Conservation (phyloP, 2,888 invertebrate species). For the Drosophila putrida region DNA sequence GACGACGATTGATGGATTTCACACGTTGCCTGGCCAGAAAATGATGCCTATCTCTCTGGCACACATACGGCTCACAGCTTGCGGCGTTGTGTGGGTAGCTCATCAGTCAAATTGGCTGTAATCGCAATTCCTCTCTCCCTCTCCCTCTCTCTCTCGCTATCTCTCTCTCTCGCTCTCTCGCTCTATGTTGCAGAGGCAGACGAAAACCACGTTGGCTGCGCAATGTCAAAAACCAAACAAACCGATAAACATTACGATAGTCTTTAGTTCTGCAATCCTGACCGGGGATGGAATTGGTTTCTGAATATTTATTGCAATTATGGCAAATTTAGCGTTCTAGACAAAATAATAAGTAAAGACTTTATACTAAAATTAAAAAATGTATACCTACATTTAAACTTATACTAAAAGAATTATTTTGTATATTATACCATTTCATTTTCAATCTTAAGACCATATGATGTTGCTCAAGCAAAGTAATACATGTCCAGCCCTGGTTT, state of each 20-base stretch:
- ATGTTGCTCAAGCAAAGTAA: neutral
- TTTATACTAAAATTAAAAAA: too few relatives aligned
- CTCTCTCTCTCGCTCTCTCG: conserved; percentile 16
- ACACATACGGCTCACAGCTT: conserved; percentile 44
- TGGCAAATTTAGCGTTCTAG: neutral
- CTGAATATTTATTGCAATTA: neutral
- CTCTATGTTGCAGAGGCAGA: conserved; percentile 5
- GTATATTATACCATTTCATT: too few relatives aligned
- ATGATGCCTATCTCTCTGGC: conserved; percentile 71
- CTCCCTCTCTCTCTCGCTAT: conserved; percentile 5
- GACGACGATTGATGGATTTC: conserved; percentile 81
- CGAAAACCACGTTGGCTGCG: conserved; percentile 3
- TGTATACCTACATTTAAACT: too few relatives aligned
- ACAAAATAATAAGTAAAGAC: too few relatives aligned
- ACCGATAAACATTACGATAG: conserved; percentile 43
- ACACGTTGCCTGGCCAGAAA: conserved; percentile 68
- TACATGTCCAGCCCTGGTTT: conserved; percentile 33
- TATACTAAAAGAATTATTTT: too few relatives aligned
- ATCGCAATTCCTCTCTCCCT: conserved; percentile 51
- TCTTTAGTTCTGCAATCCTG: conserved; percentile 20
- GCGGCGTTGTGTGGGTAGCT: conserved; percentile 75
- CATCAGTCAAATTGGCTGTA: conserved; percentile 78
- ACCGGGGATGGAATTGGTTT: conserved; percentile 40
- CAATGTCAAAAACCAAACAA: conserved; percentile 34
- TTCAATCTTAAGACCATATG: too few relatives aligned